These are phyloP conservation scores for Leptopilina boulardi DNA, from an alignment of 1,140 invertebrate genomes.

Conservation along the genomic window DNA sequence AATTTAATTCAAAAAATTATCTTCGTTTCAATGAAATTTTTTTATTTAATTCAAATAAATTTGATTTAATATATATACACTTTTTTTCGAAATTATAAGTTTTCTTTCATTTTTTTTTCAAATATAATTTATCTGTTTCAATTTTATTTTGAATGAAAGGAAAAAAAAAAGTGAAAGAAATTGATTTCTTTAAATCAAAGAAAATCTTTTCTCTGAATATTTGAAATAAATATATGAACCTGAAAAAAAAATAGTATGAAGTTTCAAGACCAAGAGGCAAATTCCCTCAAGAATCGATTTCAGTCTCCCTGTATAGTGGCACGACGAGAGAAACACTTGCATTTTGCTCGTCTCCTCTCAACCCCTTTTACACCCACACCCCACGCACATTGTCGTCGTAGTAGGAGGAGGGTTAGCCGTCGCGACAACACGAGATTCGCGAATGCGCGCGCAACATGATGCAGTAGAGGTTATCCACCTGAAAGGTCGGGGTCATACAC, in stretches of 20 bases:
- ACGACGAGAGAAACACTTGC: constrained; percentile 52
- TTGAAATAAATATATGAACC: too few species aligned
- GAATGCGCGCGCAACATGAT: constrained; percentile 67
- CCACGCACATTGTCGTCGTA: constrained; percentile 14
- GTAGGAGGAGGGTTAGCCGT: constrained; percentile 23
- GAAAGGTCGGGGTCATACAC: constrained; percentile 76
- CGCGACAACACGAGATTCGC: constrained; percentile 45
- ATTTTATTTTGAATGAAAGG: too few species aligned
- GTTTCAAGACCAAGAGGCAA: constrained; percentile 32
- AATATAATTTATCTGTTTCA: too few species aligned
- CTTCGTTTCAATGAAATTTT: too few species aligned
- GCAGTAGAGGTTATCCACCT: constrained; percentile 77
- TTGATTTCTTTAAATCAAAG: too few species aligned
- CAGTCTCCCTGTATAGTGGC: constrained; percentile 42
- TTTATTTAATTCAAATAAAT: too few species aligned
- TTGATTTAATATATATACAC: too few species aligned
- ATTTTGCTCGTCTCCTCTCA: constrained; percentile 42
- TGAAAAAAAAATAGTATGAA: neutral
- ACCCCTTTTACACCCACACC: constrained; percentile 31
- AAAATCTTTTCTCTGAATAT: too few species aligned
- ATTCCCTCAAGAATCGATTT: constrained; percentile 49
- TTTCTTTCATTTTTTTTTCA: too few species aligned
- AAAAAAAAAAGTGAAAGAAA: too few species aligned
- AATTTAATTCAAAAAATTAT: too few species aligned
- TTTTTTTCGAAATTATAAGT: too few species aligned